Base-by-base conservation (phyloP, 1,140 invertebrate species). In the Sogatella furcifera region DNA sequence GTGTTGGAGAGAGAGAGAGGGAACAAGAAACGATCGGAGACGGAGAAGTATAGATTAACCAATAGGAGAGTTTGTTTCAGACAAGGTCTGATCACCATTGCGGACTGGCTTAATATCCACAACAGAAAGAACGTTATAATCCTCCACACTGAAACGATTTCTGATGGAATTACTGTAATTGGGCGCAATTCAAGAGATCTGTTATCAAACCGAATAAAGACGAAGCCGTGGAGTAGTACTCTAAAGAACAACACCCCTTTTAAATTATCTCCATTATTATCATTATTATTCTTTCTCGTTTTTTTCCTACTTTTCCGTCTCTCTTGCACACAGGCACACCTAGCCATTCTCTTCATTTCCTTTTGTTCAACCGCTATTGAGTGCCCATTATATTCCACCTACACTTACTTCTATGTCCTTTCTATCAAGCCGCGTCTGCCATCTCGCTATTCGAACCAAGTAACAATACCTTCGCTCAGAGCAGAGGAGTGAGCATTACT, bases 201-300 rank as follows among this genome's bases (percentile, higher is more conserved):
- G 15, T 49, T 49, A 49, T 49, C 46, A 49, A 19, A 38, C 34
- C 34, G 34, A 38, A 38, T 38, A 38, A 38, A 38, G 34, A 38
- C 34, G 34, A 38, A 38, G 34, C 34, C 34, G 34, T 38, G 15
- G 15, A 19, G 15, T 49, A 49, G 8, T 49, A 49, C 46, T 49
- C 46, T 11, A 13, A 1, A 38, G 34, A 38, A 49, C 46, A 49
- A 49, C 46, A 49, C 46, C 21, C 46, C 46, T 49, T 22, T 22
- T 49, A 49, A 49, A 49, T 49, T 49, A 49, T 49, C 46, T 49
- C 46, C 46, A 49, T 49, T 49, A 49, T 49, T 49, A 49, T 49
- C 21, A 19, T 22, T 49, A 17, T 49, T 49, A 17, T 49, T 49
- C 46, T 49, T 49, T 19, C 21, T 49, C 46, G 15, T 49, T 49